Conservation (phyloP, 1,140 invertebrate species). For the Eueides isabella region DNA sequence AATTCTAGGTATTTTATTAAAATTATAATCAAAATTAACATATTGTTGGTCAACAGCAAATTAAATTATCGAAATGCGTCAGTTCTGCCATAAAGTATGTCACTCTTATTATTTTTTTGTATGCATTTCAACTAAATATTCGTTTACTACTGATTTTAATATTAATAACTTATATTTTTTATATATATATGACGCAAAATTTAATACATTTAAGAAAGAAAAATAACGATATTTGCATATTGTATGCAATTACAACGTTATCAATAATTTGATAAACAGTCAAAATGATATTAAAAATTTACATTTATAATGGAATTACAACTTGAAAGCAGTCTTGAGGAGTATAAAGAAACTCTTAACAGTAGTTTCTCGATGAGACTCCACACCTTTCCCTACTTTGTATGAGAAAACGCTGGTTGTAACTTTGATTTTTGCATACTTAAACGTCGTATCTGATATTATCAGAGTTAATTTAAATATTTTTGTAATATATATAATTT, state of each 20-base stretch:
- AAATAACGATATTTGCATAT: slow-evolving; percentile 6
- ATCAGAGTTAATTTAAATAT: slow-evolving; percentile 5
- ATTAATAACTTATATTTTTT: slow-evolving; percentile 1
- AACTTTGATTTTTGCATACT: slow-evolving; percentile 12
- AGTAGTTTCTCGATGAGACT: background rate
- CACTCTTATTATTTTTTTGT: background rate
- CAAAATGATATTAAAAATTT: slow-evolving; percentile 13
- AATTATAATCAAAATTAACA: background rate
- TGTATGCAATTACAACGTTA: background rate
- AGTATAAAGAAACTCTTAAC: background rate
- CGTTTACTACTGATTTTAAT: background rate
- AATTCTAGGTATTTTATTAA: background rate
- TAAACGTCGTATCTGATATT: slow-evolving; percentile 11
- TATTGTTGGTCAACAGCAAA: background rate
- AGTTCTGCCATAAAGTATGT: background rate
- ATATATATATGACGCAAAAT: background rate
- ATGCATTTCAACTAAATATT: background rate
- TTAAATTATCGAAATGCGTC: background rate
- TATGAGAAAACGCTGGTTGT: background rate
- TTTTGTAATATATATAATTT: slow-evolving; percentile 1
- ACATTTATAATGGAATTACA: slow-evolving; percentile 13
- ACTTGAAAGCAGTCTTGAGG: background rate
- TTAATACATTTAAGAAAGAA: background rate
- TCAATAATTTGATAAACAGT: slow-evolving; percentile 13
- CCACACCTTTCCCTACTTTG: slow-evolving; percentile 1